Base-by-base conservation (phyloP, 2,797 vertebrate species). In the Gallinago stenura region DNA sequence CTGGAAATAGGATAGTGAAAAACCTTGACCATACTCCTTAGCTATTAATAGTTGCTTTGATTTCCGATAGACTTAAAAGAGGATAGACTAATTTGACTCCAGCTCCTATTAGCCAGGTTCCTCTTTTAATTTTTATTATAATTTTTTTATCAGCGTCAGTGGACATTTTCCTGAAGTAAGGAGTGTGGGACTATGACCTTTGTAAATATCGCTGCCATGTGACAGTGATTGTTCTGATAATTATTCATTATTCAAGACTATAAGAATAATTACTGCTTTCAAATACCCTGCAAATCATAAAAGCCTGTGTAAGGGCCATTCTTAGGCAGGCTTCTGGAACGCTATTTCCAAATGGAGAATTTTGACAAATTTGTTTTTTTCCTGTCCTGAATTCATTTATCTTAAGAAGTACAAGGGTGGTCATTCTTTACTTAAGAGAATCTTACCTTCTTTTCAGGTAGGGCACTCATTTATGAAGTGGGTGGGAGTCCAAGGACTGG, bases 161-260 rank as follows among this genome's bases (percentile, higher is more conserved):
- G 54, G 64, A 65, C 41, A 24, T 87, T 71, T 87, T 95, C 57
- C 57, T 92, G 46, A 93, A 91, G 31, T 86, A 65, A 93, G 51
- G 46, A 76, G 26, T 18, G 19, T 57, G 54, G 19, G 51, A 86
- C 72, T 83, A 30, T 69, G 79, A 86, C 65, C 54, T 90, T 83
- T 90, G 54, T 79, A 90, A 96, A 90, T 78, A 91, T 79, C 33
- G 83, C 50, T 93, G 82, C 43, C 35, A 87, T 31, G 72, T 90
- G 79, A 87, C 72, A 90, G 43, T 83, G 73, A 93, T 61, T 94
- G 54, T 91, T 97, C 65, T 70, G 46, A 82, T 85, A 95, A 93
- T 90, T 94, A 72, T 71, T 92, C 54, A 81, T 89, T 83, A 83
- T 89, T 83, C 90, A 46, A 91, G 54, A 82, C 41, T 76, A 37